Evolutionary conservation across 2,113 vertebrate genomes (phyloP).

Genomic region (Aspiorhynchus laticeps): DNA sequence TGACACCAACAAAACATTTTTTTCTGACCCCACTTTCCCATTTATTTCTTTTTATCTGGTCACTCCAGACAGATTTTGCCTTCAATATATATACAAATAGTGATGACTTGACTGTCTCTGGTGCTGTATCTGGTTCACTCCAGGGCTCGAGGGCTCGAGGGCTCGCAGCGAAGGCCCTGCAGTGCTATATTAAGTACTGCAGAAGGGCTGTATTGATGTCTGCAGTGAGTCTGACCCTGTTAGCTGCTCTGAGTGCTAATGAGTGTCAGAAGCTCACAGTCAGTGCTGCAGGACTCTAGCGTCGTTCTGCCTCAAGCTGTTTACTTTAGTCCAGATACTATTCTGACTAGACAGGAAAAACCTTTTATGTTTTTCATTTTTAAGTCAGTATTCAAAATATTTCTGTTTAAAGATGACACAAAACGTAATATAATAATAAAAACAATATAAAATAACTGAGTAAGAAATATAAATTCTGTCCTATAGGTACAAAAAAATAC

Average conservation of each 20-base stretch:
- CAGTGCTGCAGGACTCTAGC: not conserved
- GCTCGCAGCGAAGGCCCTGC: constrained; percentile 6
- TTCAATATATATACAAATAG: too few species aligned
- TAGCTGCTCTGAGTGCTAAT: constrained; percentile 26
- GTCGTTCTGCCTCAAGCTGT: not conserved
- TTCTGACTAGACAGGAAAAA: not conserved
- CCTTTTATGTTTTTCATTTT: not conserved
- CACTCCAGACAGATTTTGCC: not conserved
- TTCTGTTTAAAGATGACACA: not conserved
- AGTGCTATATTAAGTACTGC: constrained; percentile 30
- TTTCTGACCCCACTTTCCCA: not conserved
- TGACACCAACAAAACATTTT: not conserved
- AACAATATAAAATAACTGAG: not conserved
- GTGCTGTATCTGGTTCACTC: constrained; percentile 17
- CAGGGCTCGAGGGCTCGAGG: constrained; percentile 10
- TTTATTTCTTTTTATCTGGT: not conserved
- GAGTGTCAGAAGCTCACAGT: not conserved
- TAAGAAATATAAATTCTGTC: not conserved
- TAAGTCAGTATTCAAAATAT: not conserved
- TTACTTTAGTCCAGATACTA: not conserved
- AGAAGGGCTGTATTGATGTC: constrained; percentile 22
- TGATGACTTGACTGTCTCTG: not conserved
- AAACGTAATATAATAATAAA: not conserved
- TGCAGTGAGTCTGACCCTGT: constrained; percentile 21
- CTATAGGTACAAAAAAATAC: not conserved